Conservation (phyloP, 1,140 invertebrate genomes). For the Dufourea novaeangliae region DNA sequence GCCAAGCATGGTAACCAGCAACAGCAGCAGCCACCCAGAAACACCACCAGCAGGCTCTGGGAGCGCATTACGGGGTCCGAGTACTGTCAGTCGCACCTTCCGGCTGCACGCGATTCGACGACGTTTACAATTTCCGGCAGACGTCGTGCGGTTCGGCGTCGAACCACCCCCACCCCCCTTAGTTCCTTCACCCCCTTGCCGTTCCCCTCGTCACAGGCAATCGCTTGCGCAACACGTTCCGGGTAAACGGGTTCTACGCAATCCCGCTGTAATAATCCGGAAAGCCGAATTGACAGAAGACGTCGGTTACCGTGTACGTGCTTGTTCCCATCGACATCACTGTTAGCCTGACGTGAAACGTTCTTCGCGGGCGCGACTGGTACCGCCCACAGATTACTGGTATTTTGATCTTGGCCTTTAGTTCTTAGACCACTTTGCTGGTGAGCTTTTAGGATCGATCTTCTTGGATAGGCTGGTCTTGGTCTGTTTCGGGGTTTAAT, state of each 20-base stretch:
- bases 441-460: too few species aligned
- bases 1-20: constrained; percentile 23
- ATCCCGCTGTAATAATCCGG: constrained; percentile 58
- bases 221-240: constrained; percentile 52
- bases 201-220: not conserved
- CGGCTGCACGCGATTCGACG: constrained; percentile 73
- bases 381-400: not conserved
- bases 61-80: constrained; percentile 62
- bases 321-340: constrained; percentile 11
- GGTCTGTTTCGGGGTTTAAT: too few species aligned
- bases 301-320: constrained; percentile 38
- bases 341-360: not conserved
- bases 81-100: constrained; percentile 75
- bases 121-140: constrained; percentile 76
- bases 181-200: not conserved
- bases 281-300: constrained; percentile 59
- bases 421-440: too few species aligned
- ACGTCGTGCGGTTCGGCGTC: constrained; percentile 55
- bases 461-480: too few species aligned
- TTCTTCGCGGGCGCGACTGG: not conserved
- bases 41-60: constrained; percentile 52
- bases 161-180: constrained; percentile 15
- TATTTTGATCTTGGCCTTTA: not conserved
- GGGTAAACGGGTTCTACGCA: constrained; percentile 60
- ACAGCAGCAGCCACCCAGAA: too few species aligned